These are phyloP conservation scores for Andinoacara biseriatus DNA, from an alignment of 2,113 vertebrate species.

Conservation along the genomic window DNA sequence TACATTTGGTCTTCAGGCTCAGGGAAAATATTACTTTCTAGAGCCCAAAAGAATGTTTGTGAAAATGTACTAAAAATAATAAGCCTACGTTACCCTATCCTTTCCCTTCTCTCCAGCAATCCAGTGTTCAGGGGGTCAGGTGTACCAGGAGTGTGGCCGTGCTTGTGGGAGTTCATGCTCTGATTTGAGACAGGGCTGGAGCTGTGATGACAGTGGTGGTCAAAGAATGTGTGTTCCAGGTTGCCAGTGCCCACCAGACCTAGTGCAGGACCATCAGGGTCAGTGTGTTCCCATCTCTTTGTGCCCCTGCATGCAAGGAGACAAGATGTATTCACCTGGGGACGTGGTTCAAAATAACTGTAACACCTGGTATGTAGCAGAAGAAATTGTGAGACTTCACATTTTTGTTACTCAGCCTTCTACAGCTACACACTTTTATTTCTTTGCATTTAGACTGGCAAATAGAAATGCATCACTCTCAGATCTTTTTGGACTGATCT, in stretches of 20 bases:
- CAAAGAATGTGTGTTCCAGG: slow-evolving; percentile 83
- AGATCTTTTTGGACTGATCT: not conserved
- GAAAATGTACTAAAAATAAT: not conserved
- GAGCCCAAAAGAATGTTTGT: not conserved
- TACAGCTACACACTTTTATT: not conserved
- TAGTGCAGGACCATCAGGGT: slow-evolving; percentile 82
- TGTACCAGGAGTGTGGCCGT: slow-evolving; percentile 85
- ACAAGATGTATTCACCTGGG: slow-evolving; percentile 69
- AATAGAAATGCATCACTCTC: not conserved
- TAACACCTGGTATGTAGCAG: slow-evolving; percentile 83
- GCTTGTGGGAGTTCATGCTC: slow-evolving; percentile 82
- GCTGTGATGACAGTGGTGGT: slow-evolving; percentile 62
- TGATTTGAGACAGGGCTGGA: slow-evolving; percentile 64
- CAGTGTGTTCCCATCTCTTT: slow-evolving; percentile 83
- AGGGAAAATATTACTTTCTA: not conserved
- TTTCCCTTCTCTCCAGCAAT: slow-evolving; percentile 69
- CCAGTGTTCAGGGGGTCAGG: slow-evolving; percentile 84
- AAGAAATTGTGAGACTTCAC: not conserved
- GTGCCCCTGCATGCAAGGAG: slow-evolving; percentile 83
- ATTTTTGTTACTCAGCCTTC: not conserved
- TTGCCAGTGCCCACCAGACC: slow-evolving; percentile 85
- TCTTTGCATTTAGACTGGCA: not conserved
- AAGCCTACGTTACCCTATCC: not conserved
- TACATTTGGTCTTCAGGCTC: not conserved
- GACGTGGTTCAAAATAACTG: slow-evolving; percentile 77